phyloP scores from a whole-genome alignment of 2,888 invertebrate species.

The Plutella xylostella region DNA sequence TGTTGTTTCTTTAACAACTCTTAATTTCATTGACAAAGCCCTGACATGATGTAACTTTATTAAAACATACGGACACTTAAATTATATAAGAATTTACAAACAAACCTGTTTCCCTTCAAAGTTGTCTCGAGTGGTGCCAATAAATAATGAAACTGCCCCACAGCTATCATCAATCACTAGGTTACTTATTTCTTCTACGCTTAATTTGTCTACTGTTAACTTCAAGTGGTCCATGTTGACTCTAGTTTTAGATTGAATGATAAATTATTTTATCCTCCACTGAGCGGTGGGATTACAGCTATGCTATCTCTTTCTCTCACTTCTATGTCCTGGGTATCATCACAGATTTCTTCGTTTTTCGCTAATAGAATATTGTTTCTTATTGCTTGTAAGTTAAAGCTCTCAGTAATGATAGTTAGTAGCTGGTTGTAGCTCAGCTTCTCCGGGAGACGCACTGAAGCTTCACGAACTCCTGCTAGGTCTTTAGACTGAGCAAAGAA shows the following conservation, averaged over 20 bases:
- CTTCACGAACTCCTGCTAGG: slow-evolving; percentile 74
- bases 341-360: slow-evolving; percentile 84
- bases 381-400: slow-evolving; percentile 76
- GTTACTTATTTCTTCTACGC: slow-evolving; percentile 74
- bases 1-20: no score
- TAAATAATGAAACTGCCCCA: slow-evolving; percentile 90
- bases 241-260: slow-evolving; percentile 4
- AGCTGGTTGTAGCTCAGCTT: slow-evolving; percentile 70
- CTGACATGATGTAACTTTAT: neutral
- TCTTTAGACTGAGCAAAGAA: slow-evolving; percentile 95
- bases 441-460: slow-evolving; percentile 59
- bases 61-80: neutral
- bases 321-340: slow-evolving; percentile 59
- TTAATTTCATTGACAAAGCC: no score
- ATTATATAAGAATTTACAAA: no score
- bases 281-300: slow-evolving; percentile 94
- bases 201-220: slow-evolving; percentile 74
- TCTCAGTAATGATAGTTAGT: slow-evolving; percentile 67
- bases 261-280: slow-evolving; percentile 78
- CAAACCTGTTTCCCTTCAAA: slow-evolving; percentile 82
- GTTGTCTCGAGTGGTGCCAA: slow-evolving; percentile 89
- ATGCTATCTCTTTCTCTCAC: slow-evolving; percentile 81
- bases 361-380: slow-evolving; percentile 81
- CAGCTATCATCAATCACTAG: slow-evolving; percentile 78
- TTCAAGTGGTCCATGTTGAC: slow-evolving; percentile 75